A percentile compares a stretch with the other conserved stretches of the same genome.
These are phyloP conservation scores for Zaprionus africanus DNA, from an alignment of 1,140 invertebrate species.

Conservation along the genomic window DNA sequence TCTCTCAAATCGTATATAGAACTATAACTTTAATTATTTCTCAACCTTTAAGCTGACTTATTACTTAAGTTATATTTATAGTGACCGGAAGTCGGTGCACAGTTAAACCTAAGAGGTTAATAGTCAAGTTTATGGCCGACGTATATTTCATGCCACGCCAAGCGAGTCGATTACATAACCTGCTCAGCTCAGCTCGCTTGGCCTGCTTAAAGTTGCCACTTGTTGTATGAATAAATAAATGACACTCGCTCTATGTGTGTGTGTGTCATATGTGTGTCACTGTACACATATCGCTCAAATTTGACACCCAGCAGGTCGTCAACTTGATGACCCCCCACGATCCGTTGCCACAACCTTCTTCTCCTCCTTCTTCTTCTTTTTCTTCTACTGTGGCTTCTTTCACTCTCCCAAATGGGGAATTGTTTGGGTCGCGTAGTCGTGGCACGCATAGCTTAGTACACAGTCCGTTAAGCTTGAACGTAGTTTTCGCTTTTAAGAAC, in stretches of 20 bases:
- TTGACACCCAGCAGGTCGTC: constrained; percentile 39
- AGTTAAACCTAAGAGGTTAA: constrained; percentile 3
- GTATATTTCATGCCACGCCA: neutral
- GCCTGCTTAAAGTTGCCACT: constrained; percentile 8
- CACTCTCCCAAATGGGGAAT: neutral
- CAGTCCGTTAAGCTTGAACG: constrained; percentile 24
- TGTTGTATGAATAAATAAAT: constrained; percentile 8
- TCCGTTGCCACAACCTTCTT: neutral
- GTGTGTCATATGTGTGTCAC: neutral
- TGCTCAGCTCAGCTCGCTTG: neutral
- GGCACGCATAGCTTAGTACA: constrained; percentile 20
- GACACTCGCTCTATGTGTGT: neutral
- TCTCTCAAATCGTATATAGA: no score
- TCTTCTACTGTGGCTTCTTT: neutral
- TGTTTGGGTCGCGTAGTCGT: constrained; percentile 11
- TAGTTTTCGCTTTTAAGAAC: constrained; percentile 40
- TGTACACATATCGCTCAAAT: constrained; percentile 13
- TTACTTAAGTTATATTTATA: neutral
- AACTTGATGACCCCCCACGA: constrained; percentile 2
- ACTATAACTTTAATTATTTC: neutral
- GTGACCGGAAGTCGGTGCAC: neutral
- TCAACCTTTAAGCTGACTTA: neutral
- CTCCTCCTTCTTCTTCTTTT: neutral
- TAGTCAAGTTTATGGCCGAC: neutral
- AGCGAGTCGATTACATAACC: neutral